Conservation (phyloP, 92 coral and sea anemone species). For the Anthopleura xanthogrammica region DNA sequence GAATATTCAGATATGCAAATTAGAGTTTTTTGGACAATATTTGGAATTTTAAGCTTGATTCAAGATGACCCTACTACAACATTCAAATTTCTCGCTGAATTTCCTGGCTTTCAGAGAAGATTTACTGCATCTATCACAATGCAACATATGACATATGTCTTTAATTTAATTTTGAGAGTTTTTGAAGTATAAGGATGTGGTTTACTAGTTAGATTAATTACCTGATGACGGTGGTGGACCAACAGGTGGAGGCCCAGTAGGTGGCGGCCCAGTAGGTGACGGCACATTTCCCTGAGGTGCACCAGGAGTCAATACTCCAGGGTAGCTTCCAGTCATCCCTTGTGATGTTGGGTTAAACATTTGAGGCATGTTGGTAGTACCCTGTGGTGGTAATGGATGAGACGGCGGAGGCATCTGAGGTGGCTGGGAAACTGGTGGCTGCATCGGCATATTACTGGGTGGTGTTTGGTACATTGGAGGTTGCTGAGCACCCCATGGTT, state of each 20-base stretch:
- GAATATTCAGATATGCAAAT: too few relatives aligned
- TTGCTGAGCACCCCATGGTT: conserved; percentile 67
- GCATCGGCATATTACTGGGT: conserved; percentile 3
- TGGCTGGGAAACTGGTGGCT: conserved; percentile 29
- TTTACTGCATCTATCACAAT: too few relatives aligned
- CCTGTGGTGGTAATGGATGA: conserved; percentile 45
- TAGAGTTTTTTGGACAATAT: too few relatives aligned
- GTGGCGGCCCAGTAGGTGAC: conserved; percentile 63
- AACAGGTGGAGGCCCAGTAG: conserved; percentile 57
- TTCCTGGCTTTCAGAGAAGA: too few relatives aligned
- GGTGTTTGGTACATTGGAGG: conserved; percentile 58
- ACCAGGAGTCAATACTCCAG: conserved; percentile 64
- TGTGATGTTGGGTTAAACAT: conserved; percentile 59
- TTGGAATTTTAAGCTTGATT: too few relatives aligned
- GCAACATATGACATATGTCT: too few relatives aligned
- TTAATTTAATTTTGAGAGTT: too few relatives aligned
- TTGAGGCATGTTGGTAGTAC: conserved; percentile 42
- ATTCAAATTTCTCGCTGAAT: too few relatives aligned
- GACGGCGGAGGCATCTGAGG: conserved; percentile 42
- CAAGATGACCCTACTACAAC: too few relatives aligned
- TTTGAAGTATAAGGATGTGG: too few relatives aligned
- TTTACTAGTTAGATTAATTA: background rate
- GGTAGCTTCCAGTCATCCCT: conserved; percentile 39
- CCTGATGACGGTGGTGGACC: conserved; percentile 54
- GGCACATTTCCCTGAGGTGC: conserved; percentile 68